Evolutionary conservation across 2,888 invertebrate species (phyloP).

Genomic region (Lasioglossum oenotherae): DNA sequence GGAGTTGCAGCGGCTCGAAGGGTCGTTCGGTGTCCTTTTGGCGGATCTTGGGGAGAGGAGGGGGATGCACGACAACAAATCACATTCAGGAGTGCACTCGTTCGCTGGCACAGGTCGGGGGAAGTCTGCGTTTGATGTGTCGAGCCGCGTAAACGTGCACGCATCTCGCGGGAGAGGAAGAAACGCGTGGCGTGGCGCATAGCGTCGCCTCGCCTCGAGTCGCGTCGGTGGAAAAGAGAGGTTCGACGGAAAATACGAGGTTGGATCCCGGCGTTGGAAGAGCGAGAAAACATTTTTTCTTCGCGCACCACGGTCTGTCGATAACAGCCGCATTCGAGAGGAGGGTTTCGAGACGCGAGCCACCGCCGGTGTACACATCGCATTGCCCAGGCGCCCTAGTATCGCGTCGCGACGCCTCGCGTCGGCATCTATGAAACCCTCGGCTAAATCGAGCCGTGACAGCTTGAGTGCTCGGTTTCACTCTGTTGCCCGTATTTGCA

Average conservation of each 20-base stretch:
- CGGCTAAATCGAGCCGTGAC: slow-evolving; percentile 58
- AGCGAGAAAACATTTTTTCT: slow-evolving; percentile 63
- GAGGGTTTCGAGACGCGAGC: slow-evolving; percentile 51
- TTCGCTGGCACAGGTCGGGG: slow-evolving; percentile 12
- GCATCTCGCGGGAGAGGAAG: background rate
- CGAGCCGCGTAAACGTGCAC: slow-evolving; percentile 37
- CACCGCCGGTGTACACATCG: slow-evolving; percentile 8
- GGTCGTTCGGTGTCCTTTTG: slow-evolving; percentile 30
- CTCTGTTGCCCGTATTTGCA: slow-evolving; percentile 50
- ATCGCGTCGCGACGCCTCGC: background rate
- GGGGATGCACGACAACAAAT: slow-evolving; percentile 64
- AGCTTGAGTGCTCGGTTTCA: slow-evolving; percentile 65
- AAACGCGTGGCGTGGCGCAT: background rate
- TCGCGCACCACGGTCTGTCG: slow-evolving; percentile 61
- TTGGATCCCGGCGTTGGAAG: slow-evolving; percentile 4
- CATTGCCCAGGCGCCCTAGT: background rate
- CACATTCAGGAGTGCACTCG: slow-evolving; percentile 62
- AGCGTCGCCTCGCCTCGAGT: background rate
- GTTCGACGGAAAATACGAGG: background rate
- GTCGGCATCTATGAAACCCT: slow-evolving; percentile 36
- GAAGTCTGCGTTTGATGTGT: slow-evolving; percentile 67
- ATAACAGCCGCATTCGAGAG: slow-evolving; percentile 64
- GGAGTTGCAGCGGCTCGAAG: slow-evolving; percentile 16
- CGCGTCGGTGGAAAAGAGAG: background rate
- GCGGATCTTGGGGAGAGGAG: slow-evolving; percentile 11